These are phyloP conservation scores for Lymantria dispar DNA, from an alignment of 2,888 invertebrate genomes.

Conservation along the genomic window DNA sequence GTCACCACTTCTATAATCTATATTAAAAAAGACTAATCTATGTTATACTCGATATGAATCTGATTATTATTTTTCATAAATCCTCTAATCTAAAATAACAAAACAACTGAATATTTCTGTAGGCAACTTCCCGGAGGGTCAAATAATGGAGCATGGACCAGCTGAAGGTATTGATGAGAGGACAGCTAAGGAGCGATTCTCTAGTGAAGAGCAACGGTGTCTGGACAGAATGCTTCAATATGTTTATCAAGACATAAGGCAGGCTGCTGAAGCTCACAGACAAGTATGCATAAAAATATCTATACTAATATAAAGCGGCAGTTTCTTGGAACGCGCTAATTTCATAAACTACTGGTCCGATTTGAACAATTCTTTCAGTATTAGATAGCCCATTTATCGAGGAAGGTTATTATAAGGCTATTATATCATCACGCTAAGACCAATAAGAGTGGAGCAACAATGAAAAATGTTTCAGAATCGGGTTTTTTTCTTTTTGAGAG, in stretches of 20 bases:
- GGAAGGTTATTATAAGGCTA: too few species aligned
- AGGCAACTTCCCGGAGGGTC: constrained; percentile 92
- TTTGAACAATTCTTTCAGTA: too few species aligned
- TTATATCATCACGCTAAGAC: too few species aligned
- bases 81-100: neutral
- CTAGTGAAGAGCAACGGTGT: constrained; percentile 93
- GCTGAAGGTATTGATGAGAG: constrained; percentile 88
- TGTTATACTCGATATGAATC: neutral
- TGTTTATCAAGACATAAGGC: constrained; percentile 96
- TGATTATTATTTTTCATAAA: neutral
- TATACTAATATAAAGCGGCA: too few species aligned
- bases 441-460: too few species aligned
- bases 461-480: too few species aligned
- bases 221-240: constrained; percentile 95
- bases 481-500: too few species aligned
- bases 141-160: constrained; percentile 92
- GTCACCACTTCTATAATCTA: too few species aligned
- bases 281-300: constrained; percentile 81
- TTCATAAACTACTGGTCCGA: too few species aligned
- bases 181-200: constrained; percentile 92
- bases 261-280: constrained; percentile 98
- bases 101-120: neutral
- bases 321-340: too few species aligned
- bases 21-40: too few species aligned
- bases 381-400: too few species aligned